These are phyloP conservation scores for Stictonetta naevosa DNA, from an alignment of 2,113 vertebrate genomes.

Conservation along the genomic window DNA sequence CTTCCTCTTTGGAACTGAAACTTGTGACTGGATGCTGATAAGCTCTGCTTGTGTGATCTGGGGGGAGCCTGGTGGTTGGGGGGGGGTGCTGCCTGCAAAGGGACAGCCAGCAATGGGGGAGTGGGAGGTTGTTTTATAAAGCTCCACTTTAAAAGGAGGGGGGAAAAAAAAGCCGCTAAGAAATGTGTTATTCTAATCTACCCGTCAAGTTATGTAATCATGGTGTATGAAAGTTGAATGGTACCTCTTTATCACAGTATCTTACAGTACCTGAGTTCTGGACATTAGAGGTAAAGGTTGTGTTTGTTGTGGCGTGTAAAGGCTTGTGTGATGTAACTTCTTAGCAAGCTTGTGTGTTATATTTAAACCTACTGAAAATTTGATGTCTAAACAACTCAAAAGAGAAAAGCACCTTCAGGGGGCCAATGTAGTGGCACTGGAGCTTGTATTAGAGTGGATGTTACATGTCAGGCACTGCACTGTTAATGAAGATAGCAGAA, in stretches of 20 bases:
- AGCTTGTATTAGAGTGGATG: not conserved
- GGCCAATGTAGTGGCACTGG: rapidly evolving
- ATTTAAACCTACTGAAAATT: not conserved
- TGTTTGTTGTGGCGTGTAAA: not conserved
- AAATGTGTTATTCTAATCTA: not conserved
- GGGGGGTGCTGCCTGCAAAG: not conserved
- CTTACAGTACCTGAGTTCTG: not conserved
- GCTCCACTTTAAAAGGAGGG: no score
- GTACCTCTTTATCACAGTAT: not conserved
- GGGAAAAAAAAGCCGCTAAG: no score
- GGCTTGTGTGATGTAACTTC: rapidly evolving
- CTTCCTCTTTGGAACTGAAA: not conserved
- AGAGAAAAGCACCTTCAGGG: not conserved
- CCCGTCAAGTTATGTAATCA: not conserved
- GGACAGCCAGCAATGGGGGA: not conserved
- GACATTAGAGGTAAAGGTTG: not conserved
- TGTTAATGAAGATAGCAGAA: not conserved
- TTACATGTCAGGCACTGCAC: rapidly evolving
- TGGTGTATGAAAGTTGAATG: not conserved
- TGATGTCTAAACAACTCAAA: not conserved
- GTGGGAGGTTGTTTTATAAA: not conserved
- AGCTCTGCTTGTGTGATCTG: not conserved
- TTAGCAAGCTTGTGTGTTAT: not conserved
- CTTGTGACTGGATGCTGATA: not conserved
- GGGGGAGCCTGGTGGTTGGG: not conserved